These are phyloP conservation scores for Tetranychus truncatus DNA, from an alignment of 2,888 invertebrate species.

Conservation along the genomic window DNA sequence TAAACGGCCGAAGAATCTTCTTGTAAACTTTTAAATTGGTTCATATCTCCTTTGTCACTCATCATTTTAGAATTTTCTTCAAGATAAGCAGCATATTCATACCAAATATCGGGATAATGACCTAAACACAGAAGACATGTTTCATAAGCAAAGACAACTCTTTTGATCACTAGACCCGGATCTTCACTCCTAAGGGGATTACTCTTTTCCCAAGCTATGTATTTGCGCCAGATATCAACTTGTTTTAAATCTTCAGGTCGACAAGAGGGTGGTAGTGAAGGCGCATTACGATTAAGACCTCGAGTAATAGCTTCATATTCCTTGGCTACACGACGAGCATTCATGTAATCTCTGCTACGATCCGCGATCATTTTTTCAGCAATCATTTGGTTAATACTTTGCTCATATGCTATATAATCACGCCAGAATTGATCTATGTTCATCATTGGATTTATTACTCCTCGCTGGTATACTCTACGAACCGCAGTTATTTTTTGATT, in stretches of 20 bases:
- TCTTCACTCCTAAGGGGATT: slow-evolving; percentile 94
- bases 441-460: slow-evolving; percentile 85
- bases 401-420: slow-evolving; percentile 89
- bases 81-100: slow-evolving; percentile 89
- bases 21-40: slow-evolving; percentile 72
- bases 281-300: slow-evolving; percentile 82
- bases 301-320: slow-evolving; percentile 85
- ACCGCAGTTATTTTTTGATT: slow-evolving; percentile 98
- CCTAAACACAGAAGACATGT: slow-evolving; percentile 73
- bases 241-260: slow-evolving; percentile 29
- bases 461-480: slow-evolving; percentile 85
- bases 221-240: slow-evolving; percentile 96
- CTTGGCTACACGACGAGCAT: slow-evolving; percentile 82
- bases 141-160: slow-evolving; percentile 14
- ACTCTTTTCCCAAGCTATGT: slow-evolving; percentile 87
- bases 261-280: slow-evolving; percentile 73
- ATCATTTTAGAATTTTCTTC: slow-evolving; percentile 83
- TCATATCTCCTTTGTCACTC: slow-evolving; percentile 87
- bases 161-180: slow-evolving; percentile 42
- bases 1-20: slow-evolving; percentile 88
- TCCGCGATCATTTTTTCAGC: slow-evolving; percentile 97
- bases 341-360: slow-evolving; percentile 89
- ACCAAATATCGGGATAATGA: slow-evolving; percentile 97
- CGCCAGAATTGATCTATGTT: slow-evolving; percentile 85
- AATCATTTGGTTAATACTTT: slow-evolving; percentile 59